A percentile compares a stretch with the other conserved stretches of the same genome.
Evolutionary conservation across 2,113 vertebrate genomes (phyloP).

Genomic region (Uropsilus gracilis): DNA sequence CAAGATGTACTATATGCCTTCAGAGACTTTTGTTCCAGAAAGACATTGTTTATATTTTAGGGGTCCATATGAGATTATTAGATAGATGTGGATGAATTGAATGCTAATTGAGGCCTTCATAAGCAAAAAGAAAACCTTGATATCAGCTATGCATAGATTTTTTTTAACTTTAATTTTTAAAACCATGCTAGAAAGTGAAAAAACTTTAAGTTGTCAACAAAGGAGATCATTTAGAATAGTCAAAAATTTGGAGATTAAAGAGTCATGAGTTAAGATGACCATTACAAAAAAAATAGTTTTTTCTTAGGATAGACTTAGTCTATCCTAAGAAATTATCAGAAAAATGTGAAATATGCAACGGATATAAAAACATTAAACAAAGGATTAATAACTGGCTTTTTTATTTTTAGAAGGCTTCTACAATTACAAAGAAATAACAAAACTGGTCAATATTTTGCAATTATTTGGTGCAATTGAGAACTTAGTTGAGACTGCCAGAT

Average conservation of each 20-base stretch:
- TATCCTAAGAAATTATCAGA: background rate
- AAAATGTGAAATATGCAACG: background rate
- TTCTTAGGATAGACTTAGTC: background rate
- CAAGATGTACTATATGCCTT: background rate
- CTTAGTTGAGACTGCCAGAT: too few species aligned
- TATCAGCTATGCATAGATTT: background rate
- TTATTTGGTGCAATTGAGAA: too few species aligned
- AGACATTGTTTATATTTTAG: background rate
- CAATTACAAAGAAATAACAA: too few species aligned
- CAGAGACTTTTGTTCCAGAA: background rate
- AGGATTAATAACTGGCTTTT: background rate
- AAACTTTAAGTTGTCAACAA: background rate
- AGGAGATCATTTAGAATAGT: background rate
- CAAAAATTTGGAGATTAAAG: background rate
- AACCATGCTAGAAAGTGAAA: background rate
- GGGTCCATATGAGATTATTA: background rate
- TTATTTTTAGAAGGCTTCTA: too few species aligned
- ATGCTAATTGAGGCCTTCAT: background rate
- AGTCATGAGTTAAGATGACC: background rate
- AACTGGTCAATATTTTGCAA: too few species aligned
- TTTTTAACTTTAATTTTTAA: background rate
- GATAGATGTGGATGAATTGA: background rate
- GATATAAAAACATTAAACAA: background rate
- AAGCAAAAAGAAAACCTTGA: background rate
- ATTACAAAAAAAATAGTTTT: background rate